A percentile compares a stretch with the other conserved stretches of the same genome.
Conservation (phyloP, 2,113 vertebrate species). For the Ginglymostoma cirratum region DNA sequence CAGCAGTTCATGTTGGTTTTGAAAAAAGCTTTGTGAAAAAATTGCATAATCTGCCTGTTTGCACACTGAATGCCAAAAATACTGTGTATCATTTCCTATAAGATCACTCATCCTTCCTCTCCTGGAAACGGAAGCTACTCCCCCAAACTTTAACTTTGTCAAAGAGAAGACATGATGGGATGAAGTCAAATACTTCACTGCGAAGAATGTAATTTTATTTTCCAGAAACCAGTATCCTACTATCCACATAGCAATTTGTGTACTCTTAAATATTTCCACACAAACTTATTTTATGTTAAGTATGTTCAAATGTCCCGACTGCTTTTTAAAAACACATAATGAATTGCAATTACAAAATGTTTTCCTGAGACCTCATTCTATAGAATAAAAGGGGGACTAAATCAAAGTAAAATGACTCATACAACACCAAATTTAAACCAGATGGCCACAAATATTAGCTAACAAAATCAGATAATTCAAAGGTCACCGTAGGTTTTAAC, state of each 20-base stretch:
- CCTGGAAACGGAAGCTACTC: slow-evolving; percentile 43
- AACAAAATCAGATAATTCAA: slow-evolving; percentile 60
- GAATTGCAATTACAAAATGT: slow-evolving; percentile 34
- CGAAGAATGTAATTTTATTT: slow-evolving; percentile 44
- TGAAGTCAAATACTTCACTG: slow-evolving; percentile 50
- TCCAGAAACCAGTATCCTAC: slow-evolving; percentile 41
- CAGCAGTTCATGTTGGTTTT: slow-evolving; percentile 51
- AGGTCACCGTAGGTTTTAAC: slow-evolving; percentile 64
- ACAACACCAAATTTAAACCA: slow-evolving; percentile 73
- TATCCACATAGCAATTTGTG: slow-evolving; percentile 11
- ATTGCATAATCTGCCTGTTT: slow-evolving; percentile 54
- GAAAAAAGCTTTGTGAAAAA: slow-evolving; percentile 57
- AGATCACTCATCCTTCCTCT: slow-evolving; percentile 54
- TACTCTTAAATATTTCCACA: slow-evolving; percentile 19
- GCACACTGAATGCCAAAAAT: slow-evolving; percentile 59
- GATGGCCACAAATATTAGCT: slow-evolving; percentile 67
- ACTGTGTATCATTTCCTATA: slow-evolving; percentile 54
- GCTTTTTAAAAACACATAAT: slow-evolving; percentile 35
- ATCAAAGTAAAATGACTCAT: slow-evolving; percentile 76
- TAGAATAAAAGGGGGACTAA: slow-evolving; percentile 41
- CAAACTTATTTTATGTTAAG: slow-evolving; percentile 19
- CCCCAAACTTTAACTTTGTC: slow-evolving; percentile 49
- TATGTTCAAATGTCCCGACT: background rate
- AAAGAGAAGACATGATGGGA: slow-evolving; percentile 48
- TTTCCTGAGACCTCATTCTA: slow-evolving; percentile 34